Conservation (phyloP, 2,797 vertebrate species). For the Meriones psammophilus region DNA sequence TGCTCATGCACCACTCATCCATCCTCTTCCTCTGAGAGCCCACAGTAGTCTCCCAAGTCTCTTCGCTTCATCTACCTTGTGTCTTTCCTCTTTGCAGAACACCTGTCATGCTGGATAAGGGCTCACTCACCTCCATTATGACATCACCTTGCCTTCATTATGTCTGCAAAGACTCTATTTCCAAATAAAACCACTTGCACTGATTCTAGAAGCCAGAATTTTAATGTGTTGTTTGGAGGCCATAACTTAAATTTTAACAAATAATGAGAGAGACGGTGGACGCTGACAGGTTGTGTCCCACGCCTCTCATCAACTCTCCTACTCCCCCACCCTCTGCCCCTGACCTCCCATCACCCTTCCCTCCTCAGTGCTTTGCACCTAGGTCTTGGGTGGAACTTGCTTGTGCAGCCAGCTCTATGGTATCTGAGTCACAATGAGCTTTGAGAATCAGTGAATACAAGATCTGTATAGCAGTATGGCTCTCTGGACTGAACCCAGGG, state of each 20-base stretch:
- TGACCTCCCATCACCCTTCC: not conserved
- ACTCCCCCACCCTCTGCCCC: not conserved
- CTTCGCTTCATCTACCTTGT: not conserved
- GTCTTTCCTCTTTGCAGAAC: not conserved
- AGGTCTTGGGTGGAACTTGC: not conserved
- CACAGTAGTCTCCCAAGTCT: rapidly evolving
- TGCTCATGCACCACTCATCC: not conserved
- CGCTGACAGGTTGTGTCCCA: not conserved
- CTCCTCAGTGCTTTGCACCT: rapidly evolving
- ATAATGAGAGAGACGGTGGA: not conserved
- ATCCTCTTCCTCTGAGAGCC: rapidly evolving
- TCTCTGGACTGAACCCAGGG: not conserved
- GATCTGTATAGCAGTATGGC: not conserved
- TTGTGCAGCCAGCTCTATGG: not conserved
- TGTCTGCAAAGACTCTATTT: not conserved
- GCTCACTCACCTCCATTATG: not conserved
- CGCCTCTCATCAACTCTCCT: no score
- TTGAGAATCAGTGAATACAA: not conserved
- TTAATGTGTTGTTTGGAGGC: not conserved
- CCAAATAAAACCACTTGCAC: not conserved
- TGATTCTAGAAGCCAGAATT: not conserved
- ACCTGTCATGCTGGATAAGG: not conserved
- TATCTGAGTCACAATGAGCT: not conserved
- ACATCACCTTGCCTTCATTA: not conserved
- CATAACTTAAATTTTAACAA: not conserved